Evolutionary conservation across 92 coral and sea anemone species (phyloP), one percentile per base, ranked within the genome.

Genomic region (Palythoa grandiflora): DNA sequence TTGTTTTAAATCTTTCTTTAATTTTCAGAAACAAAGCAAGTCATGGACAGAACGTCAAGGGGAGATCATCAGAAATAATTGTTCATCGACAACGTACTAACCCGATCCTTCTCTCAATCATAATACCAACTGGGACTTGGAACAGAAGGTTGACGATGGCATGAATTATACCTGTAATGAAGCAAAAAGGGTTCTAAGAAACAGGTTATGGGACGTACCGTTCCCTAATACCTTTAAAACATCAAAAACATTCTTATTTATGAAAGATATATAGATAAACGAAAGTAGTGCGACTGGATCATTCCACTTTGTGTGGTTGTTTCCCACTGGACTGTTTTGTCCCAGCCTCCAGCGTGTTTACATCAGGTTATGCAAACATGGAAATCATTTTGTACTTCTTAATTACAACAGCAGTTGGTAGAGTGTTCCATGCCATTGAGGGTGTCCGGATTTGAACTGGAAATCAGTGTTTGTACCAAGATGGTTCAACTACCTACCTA

Each of bases 61-160:
- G 6, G 50, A 0, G 6, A 2, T 44, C 19, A 12, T 59, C 4
- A 59, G 5, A 59, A 15, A 59, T 6, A 71, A 39, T 54, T 16
- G 16, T n/a, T 17, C 17, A 9, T n/a, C 47, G 14, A 17, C 35
- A 38, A 70, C 3, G 44, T 40, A 88, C 96, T 68, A 75, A 95
- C 98, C 98, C 98, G n/a, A 95, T 95, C 65, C 92, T 92, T 37
- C 86, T 91, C 88, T 95, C 98, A 19, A 95, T 87, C 86, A 93
- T 73, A n/a, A 87, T 59, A 20, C 98, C 98, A 80, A 95, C 88
- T 16, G 93, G 92, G 75, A 95, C 38, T 88, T 95, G 98, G 88
- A 95, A 93, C 10, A 84, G 40, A 48, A 95, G 89, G 84, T 93
- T 93, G 15, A 85, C 35, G 10, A 93, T 0, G 47, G 93, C 84